phyloP scores from a whole-genome alignment of 2,888 invertebrate species.

The Mylabris sibirica region DNA sequence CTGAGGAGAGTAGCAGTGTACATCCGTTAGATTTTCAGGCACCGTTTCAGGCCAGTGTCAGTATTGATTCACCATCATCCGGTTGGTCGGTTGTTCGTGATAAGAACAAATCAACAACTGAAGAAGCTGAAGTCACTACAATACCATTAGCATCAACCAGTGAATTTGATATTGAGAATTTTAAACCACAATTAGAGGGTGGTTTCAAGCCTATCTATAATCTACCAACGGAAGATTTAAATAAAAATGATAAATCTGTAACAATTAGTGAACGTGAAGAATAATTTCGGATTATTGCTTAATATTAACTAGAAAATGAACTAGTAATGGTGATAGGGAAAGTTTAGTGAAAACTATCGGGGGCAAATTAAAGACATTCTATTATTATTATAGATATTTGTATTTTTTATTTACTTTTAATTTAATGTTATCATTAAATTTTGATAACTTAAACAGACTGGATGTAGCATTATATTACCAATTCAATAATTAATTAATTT shows the following conservation, averaged over 20 bases:
- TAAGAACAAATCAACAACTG: constrained; percentile 47
- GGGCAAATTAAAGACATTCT: background rate
- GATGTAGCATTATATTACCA: background rate
- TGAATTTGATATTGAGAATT: constrained; percentile 71
- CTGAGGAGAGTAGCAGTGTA: constrained; percentile 31
- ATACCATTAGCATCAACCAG: constrained; percentile 58
- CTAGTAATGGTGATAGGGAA: background rate
- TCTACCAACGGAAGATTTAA: constrained; percentile 47
- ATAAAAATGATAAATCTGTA: constrained; percentile 34
- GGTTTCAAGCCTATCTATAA: constrained; percentile 75
- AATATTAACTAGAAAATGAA: background rate
- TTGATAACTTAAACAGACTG: constrained; percentile 3
- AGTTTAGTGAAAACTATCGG: background rate
- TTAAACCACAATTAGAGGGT: constrained; percentile 73
- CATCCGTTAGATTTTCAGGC: constrained; percentile 70
- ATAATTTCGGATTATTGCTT: constrained; percentile 20
- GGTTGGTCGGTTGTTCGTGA: constrained; percentile 70
- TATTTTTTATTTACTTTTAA: background rate
- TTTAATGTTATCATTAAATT: background rate
- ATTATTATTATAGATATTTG: background rate
- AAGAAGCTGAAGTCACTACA: constrained; percentile 53
- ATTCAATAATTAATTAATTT: background rate
- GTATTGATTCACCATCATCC: constrained; percentile 66
- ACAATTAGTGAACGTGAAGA: constrained; percentile 44
- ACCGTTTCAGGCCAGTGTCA: constrained; percentile 73